Base-by-base conservation (phyloP, 2,888 invertebrate genomes). In the Euphydryas editha region DNA sequence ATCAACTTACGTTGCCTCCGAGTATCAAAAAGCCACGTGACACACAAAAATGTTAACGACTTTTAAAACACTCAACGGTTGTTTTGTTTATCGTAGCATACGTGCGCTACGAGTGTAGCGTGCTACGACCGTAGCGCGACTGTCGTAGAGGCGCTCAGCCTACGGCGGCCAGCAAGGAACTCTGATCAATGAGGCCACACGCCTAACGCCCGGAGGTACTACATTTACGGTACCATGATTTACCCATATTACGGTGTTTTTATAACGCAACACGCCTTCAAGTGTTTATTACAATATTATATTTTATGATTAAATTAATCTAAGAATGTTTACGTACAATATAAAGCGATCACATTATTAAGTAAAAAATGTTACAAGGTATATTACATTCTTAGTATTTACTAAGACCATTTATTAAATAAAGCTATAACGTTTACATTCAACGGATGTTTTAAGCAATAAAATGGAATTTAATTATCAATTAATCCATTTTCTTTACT, bases 71-170 rank as follows among this genome's bases (percentile, higher is more conserved):
- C 70, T 66, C 55, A 72, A 64, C 56, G 56, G 65, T 56, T 70
- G 78, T 79, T 64, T 46, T 49, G 65, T 51, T 59, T 65, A 59
- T 54, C 46, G 47, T 42, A 30, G 49, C 44, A 30, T 54, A 36
- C n/a, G n/a, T 54, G 18, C 55, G 81, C 82, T 84, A 88, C 88
- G 84, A 75, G 82, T 82, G 89, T 84, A 85, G 84, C 81, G 73
- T 72, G 76, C 89, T 87, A 85, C 85, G 83, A 76, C 65, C 79
- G 75, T 76, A 77, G 76, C 80, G 75, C 82, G 83, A 90, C 90
- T 90, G 86, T 69, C 75, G 75, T 77, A 74, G 76, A 73, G 69
- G 72, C 60, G 62, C 65, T 72, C 74, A 65, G 77, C 76, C 78
- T 79, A 80, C 77, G 70, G 69, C 70, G 73, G 72, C 72, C 73